Evolutionary conservation across 2,888 invertebrate genomes (phyloP).

Genomic region (Dryococelus australis): DNA sequence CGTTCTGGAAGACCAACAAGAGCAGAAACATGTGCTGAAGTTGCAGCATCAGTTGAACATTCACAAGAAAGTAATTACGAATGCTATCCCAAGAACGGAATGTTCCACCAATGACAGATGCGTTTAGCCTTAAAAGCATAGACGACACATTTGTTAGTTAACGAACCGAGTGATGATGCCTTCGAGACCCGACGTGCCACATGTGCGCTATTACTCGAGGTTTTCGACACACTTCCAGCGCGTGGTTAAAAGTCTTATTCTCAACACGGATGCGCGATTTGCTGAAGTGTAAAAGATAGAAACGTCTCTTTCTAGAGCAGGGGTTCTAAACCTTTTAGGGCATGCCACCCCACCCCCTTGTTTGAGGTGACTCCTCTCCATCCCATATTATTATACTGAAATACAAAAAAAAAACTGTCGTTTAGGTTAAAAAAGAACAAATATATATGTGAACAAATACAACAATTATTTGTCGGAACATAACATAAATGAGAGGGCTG

Average conservation of each 20-base stretch:
- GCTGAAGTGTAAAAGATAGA: background rate
- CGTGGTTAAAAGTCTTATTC: constrained; percentile 2
- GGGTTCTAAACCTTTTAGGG: too few species aligned
- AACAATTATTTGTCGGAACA: too few species aligned
- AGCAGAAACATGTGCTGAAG: background rate
- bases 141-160: background rate
- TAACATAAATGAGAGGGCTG: too few species aligned
- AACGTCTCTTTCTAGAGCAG: background rate
- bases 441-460: too few species aligned
- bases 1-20: background rate
- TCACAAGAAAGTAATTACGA: background rate
- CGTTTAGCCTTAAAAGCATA: background rate
- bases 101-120: background rate
- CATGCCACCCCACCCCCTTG: too few species aligned
- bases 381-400: too few species aligned
- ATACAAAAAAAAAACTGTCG: too few species aligned
- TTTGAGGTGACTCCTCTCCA: too few species aligned
- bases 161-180: background rate
- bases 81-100: background rate
- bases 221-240: background rate
- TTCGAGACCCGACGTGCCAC: background rate
- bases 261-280: constrained; percentile 23
- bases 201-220: too few species aligned
- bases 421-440: too few species aligned
- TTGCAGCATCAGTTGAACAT: background rate